A percentile compares a stretch with the other conserved stretches of the same genome.
Evolutionary conservation across 2,113 vertebrate species (phyloP).

Genomic region (Lutjanus erythropterus): DNA sequence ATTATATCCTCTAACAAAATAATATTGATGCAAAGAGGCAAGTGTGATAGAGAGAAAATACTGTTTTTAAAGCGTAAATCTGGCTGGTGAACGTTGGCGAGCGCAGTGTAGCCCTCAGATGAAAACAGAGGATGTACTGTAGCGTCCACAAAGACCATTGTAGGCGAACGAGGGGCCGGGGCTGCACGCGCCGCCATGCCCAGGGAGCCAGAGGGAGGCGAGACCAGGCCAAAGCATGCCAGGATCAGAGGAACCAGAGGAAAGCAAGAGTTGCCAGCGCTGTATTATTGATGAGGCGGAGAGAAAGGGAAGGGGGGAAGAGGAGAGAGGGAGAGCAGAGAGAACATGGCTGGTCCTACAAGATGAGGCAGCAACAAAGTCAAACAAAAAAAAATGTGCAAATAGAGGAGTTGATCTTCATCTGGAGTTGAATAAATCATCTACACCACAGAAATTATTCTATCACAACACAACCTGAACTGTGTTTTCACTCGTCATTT

Average conservation of each 20-base stretch:
- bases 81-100: slow-evolving; percentile 51
- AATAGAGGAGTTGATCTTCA: slow-evolving; percentile 17
- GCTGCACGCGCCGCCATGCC: slow-evolving; percentile 74
- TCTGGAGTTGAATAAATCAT: slow-evolving; percentile 20
- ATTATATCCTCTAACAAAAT: not conserved
- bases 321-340: slow-evolving; percentile 27
- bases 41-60: slow-evolving; percentile 8
- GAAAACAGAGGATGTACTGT: slow-evolving; percentile 61
- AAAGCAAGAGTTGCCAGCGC: slow-evolving; percentile 73
- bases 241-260: slow-evolving; percentile 79
- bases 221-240: slow-evolving; percentile 75
- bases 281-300: slow-evolving; percentile 78
- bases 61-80: slow-evolving; percentile 37
- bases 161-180: slow-evolving; percentile 56
- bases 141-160: slow-evolving; percentile 62
- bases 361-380: slow-evolving; percentile 53
- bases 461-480: not conserved
- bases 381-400: not conserved
- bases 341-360: slow-evolving; percentile 55
- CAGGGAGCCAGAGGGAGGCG: slow-evolving; percentile 71
- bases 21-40: not conserved
- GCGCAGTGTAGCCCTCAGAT: slow-evolving; percentile 65
- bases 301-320: slow-evolving; percentile 52
- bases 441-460: not conserved
- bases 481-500: not conserved